Evolutionary conservation across 1,140 invertebrate genomes (phyloP), one percentile per base, ranked within the genome.

Genomic region (Ostrea denselamellosa): DNA sequence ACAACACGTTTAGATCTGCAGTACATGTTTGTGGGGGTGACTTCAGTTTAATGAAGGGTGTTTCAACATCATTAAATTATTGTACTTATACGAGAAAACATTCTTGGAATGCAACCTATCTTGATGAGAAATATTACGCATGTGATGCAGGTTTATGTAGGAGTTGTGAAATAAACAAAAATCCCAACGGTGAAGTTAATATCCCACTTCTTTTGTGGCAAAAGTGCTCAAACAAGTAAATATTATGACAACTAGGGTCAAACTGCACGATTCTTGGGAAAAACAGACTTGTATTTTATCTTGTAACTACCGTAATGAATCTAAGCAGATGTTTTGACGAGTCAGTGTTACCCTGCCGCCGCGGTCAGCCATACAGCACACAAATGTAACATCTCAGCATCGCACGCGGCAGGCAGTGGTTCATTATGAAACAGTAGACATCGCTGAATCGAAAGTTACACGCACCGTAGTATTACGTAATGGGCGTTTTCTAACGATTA

Each of bases 71-170:
- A 34, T 77, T 28, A 77, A 77, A 77, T 77, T 77, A 25, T 25
- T 77, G 68, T 34, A 28, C 68, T 25, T 44, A 44, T 44, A 44
- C 34, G 34, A 44, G 25, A 34, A 77, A 77, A 10, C 68, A 77
- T 77, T 77, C 68, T 28, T 28, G 68, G 68, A 77, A 77, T 77
- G 68, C 28, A 25, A 71, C 68, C 68, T 71, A 28, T 71, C 28
- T 71, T 71, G 22, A 28, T 77, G 25, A 77, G 68, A 34, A 77
- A 77, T 34, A 77, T 77, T 77, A 77, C 68, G 28, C 68, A 34
- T 77, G 14, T 28, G 68, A 22, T 77, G 68, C 68, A 77, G 28
- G 17, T 77, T 19, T 19, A 62, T n/a, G 68, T 77, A 12, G 68
- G 68, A 25, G 25, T 71, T 25, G 12, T 34, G 28, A 77, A 28